A percentile compares a stretch with the other conserved stretches of the same genome.
Conservation (phyloP, 1,140 invertebrate genomes). For the Melanaphis sacchari region DNA sequence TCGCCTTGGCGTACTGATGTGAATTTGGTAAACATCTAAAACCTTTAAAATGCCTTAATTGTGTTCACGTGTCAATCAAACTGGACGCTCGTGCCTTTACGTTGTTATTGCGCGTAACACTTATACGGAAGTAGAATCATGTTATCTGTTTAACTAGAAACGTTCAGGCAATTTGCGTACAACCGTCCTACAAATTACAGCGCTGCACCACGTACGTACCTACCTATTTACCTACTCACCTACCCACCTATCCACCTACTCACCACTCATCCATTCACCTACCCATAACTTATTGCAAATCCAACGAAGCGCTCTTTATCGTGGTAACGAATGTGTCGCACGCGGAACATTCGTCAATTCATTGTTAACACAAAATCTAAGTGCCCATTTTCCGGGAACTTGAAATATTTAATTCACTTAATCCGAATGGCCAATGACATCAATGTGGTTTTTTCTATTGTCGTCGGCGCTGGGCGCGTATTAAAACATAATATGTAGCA, state of each 20-base stretch:
- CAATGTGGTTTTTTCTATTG: not conserved
- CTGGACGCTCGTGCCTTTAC: not conserved
- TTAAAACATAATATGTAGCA: not conserved
- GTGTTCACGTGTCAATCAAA: slow-evolving; percentile 11
- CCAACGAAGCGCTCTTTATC: not conserved
- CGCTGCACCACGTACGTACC: not conserved
- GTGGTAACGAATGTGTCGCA: not conserved
- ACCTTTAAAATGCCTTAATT: not conserved
- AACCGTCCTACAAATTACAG: not conserved
- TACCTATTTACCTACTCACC: no score
- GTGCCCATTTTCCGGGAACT: not conserved
- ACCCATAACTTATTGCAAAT: no score
- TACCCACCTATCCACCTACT: no score
- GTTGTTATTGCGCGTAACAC: not conserved
- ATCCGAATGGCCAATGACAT: not conserved
- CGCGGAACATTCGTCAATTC: not conserved
- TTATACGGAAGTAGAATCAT: not conserved
- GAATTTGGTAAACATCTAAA: not conserved
- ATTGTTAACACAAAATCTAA: not conserved
- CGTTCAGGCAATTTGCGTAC: not conserved
- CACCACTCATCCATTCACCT: no score
- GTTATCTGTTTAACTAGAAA: not conserved
- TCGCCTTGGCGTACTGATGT: not conserved
- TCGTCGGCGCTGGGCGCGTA: not conserved
- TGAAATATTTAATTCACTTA: slow-evolving; percentile 2